Evolutionary conservation across 1,140 invertebrate species (phyloP).

Genomic region (Drosophila ficusphila): DNA sequence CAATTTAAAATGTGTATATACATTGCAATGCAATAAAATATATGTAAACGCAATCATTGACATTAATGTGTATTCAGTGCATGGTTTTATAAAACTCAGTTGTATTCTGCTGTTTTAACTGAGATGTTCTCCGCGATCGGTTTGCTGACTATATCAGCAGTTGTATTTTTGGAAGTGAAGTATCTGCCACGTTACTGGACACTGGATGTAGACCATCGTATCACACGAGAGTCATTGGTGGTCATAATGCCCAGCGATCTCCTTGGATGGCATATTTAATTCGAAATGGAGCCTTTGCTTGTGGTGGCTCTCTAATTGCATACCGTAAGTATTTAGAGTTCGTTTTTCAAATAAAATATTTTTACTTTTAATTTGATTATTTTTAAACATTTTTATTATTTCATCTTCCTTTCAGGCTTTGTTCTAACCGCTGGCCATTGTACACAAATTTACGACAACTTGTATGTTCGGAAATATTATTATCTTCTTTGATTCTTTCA

Average conservation of each 20-base stretch:
- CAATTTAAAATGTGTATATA: not conserved
- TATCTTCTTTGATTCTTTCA: not conserved
- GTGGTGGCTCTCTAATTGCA: slow-evolving; percentile 15
- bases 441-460: not conserved
- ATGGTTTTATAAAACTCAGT: not conserved
- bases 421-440: slow-evolving; percentile 7
- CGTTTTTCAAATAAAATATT: no score
- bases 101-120: not conserved
- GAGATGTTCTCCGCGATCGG: not conserved
- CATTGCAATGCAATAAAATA: not conserved
- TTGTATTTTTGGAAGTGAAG: not conserved
- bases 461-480: not conserved
- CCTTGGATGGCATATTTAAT: slow-evolving; percentile 17
- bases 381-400: not conserved
- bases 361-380: not conserved
- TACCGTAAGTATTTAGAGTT: not conserved
- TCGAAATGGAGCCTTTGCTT: not conserved
- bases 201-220: not conserved
- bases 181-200: not conserved
- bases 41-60: not conserved
- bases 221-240: slow-evolving; percentile 3
- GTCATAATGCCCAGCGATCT: not conserved
- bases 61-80: not conserved
- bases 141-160: not conserved
- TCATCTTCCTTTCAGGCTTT: not conserved